Evolutionary conservation across 2,797 vertebrate species (phyloP), one percentile per base, ranked within the genome.

Genomic region (Xiphophorus birchmanni): DNA sequence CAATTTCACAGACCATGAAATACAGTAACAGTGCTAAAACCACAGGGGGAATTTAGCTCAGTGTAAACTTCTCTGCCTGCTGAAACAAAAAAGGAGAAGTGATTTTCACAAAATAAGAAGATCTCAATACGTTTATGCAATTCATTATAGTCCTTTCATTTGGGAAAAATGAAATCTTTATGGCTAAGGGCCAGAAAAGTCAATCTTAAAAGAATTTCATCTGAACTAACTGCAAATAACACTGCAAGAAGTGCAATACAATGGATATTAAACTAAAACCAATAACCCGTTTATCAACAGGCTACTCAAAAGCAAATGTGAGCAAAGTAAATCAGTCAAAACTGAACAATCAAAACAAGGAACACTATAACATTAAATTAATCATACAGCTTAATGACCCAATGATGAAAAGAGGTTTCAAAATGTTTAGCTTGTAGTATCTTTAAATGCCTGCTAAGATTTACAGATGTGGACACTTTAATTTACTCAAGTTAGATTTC

Each of bases 1-100:
- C 92, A 92, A 94, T 94, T 94, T 95, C 93, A 94, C 92, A 95
- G 92, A 93, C 92, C 94, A 93, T 94, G 94, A 94, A 94, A 93
- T 93, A 94, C 93, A 93, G 94, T 91, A 93, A 93, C 91, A 89
- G 91, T 89, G 86, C 85, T 85, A 77, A 93, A 94, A 93, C 91
- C 94, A 92, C 94, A 86, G 77, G 92, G 94, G 94, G 93, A 94
- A 94, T 94, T 91, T 87, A 85, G 89, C 84, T 88, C 10, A 79
- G 84, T 88, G 84, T 87, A 92, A 93, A 93, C 90, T 88, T 92
- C 93, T 88, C 89, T 84, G 78, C 86, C 79, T 84, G 84, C 82
- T 87, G 82, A 88, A 93, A 92, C 83, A 91, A 86, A 35, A 88
- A 91, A 92, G 83, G 82, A 86, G 87, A 92, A 92, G 90, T 84